Percentiles rank a stretch among this genome's conserved stretches.
phyloP scores from a whole-genome alignment of 2,888 invertebrate genomes.

The Drosophila quinaria region DNA sequence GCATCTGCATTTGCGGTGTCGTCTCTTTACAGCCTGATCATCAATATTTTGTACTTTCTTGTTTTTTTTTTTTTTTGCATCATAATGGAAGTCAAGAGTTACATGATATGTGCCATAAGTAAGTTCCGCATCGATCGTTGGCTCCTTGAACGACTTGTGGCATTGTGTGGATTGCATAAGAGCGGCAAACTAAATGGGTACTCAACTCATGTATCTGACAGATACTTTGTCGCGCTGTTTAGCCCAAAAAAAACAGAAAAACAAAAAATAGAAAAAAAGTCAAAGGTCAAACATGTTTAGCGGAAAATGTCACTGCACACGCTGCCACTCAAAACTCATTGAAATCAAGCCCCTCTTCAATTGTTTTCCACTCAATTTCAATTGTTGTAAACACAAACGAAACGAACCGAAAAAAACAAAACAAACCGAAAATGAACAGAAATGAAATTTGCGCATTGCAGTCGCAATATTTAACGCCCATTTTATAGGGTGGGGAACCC shows the following conservation, averaged over 20 bases:
- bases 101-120: slow-evolving; percentile 68
- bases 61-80: slow-evolving; percentile 29
- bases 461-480: slow-evolving; percentile 57
- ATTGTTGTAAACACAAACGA: slow-evolving; percentile 63
- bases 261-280: too few relatives aligned
- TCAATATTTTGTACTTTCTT: slow-evolving; percentile 29
- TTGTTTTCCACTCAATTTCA: slow-evolving; percentile 74
- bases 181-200: slow-evolving; percentile 36
- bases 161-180: slow-evolving; percentile 62
- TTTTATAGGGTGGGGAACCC: slow-evolving; percentile 3
- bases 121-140: slow-evolving; percentile 67
- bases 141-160: slow-evolving; percentile 29
- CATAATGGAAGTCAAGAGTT: slow-evolving; percentile 54
- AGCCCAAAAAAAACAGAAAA: slow-evolving; percentile 11
- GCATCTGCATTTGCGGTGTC: slow-evolving; percentile 18
- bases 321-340: slow-evolving; percentile 60
- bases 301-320: slow-evolving; percentile 77
- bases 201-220: slow-evolving; percentile 53
- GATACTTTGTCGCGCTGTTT: slow-evolving; percentile 31
- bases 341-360: slow-evolving; percentile 29
- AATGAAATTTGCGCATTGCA: slow-evolving; percentile 73
- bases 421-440: slow-evolving; percentile 18
- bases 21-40: slow-evolving; percentile 34
- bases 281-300: slow-evolving; percentile 78
- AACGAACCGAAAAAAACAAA: slow-evolving; percentile 30